These are phyloP conservation scores for Sogatella furcifera DNA, from an alignment of 1,140 invertebrate species.

Conservation along the genomic window DNA sequence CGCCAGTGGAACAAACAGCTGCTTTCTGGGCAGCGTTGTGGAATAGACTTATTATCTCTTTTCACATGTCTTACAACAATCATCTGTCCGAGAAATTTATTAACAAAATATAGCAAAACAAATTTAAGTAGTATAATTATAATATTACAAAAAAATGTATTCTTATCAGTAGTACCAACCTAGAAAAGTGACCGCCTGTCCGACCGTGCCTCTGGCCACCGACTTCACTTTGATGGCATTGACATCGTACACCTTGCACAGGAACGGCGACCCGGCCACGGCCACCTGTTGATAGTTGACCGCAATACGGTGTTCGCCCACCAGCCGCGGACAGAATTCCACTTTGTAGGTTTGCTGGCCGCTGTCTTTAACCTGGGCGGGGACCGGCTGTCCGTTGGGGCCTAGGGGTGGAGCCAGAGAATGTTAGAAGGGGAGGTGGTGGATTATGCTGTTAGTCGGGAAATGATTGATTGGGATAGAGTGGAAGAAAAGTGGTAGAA, in stretches of 20 bases:
- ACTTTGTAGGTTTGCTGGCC: slow-evolving; percentile 60
- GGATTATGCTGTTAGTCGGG: not conserved
- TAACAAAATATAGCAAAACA: too few relatives aligned
- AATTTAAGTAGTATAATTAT: too few relatives aligned
- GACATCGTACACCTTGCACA: slow-evolving; percentile 91
- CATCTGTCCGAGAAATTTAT: too few relatives aligned
- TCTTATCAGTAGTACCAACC: slow-evolving; percentile 49
- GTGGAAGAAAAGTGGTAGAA: not conserved
- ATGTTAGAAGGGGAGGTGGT: not conserved
- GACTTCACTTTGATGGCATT: slow-evolving; percentile 89
- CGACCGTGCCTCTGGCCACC: slow-evolving; percentile 78
- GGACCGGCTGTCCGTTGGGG: slow-evolving; percentile 75
- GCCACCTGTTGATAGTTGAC: slow-evolving; percentile 66
- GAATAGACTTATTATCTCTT: too few relatives aligned
- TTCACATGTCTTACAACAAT: too few relatives aligned
- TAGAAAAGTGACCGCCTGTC: slow-evolving; percentile 88
- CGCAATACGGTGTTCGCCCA: slow-evolving; percentile 83
- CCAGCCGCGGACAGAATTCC: slow-evolving; percentile 73
- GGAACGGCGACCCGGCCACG: slow-evolving; percentile 80
- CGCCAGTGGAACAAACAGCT: too few relatives aligned
- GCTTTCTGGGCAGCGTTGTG: too few relatives aligned
- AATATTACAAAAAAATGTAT: too few relatives aligned
- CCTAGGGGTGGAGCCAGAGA: slow-evolving; percentile 39
- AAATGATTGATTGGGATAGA: not conserved
- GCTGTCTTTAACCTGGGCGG: slow-evolving; percentile 73